These are phyloP conservation scores for Hippoglossus hippoglossus DNA, from an alignment of 2,797 vertebrate genomes.

Conservation along the genomic window DNA sequence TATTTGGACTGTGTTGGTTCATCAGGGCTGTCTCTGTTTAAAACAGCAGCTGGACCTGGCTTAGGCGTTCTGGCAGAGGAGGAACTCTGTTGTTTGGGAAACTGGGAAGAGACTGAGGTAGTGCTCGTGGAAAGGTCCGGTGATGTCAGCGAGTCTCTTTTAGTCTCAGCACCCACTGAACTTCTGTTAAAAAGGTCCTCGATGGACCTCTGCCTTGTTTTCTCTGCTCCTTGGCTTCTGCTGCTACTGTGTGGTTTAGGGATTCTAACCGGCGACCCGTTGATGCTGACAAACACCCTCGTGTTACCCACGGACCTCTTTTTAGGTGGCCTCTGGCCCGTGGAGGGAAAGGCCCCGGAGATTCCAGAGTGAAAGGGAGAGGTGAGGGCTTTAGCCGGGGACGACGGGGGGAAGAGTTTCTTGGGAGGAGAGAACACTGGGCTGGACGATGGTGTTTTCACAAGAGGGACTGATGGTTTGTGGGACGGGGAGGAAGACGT, in stretches of 20 bases:
- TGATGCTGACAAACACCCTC: conserved; percentile 81
- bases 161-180: conserved; percentile 8
- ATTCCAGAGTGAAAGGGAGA: conserved; percentile 9
- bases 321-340: conserved; percentile 15
- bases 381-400: conserved; percentile 4
- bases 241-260: conserved; percentile 45
- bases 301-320: conserved; percentile 82
- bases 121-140: background rate
- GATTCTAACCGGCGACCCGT: conserved; percentile 84
- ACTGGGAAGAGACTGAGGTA: conserved; percentile 19
- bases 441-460: conserved; percentile 17
- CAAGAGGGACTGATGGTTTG: conserved; percentile 42
- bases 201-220: conserved; percentile 73
- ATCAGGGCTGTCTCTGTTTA: conserved; percentile 24
- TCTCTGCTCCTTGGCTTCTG: conserved; percentile 12
- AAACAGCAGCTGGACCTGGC: conserved; percentile 6
- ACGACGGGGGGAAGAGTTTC: conserved; percentile 24
- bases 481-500: conserved; percentile 24
- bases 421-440: conserved; percentile 42
- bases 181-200: conserved; percentile 70
- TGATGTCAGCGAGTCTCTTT: conserved; percentile 14
- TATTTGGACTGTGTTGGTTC: conserved; percentile 42
- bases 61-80: conserved; percentile 1
- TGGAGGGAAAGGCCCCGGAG: background rate
- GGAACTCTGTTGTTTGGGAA: conserved; percentile 34